These are phyloP conservation scores for Tachina lurida DNA, from an alignment of 2,888 invertebrate species.

Conservation along the genomic window DNA sequence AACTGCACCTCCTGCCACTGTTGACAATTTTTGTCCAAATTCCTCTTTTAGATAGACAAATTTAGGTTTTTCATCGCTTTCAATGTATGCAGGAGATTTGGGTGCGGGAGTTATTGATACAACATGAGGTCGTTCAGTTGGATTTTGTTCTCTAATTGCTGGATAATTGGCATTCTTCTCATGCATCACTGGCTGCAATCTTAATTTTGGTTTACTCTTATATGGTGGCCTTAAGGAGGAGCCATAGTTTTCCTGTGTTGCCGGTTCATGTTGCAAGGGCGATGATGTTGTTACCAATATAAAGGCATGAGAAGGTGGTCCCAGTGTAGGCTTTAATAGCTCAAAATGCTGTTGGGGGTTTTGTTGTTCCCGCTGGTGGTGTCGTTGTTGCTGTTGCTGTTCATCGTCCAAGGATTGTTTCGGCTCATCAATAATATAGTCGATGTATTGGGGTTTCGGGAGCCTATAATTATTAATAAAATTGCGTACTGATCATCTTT, in stretches of 20 bases:
- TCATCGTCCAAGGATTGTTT: slow-evolving; percentile 80
- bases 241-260: slow-evolving; percentile 72
- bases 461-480: slow-evolving; percentile 51
- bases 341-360: slow-evolving; percentile 24
- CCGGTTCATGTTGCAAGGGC: slow-evolving; percentile 69
- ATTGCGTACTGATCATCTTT: not conserved
- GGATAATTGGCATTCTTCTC: slow-evolving; percentile 68
- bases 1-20: slow-evolving; percentile 68
- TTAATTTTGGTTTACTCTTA: slow-evolving; percentile 78
- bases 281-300: slow-evolving; percentile 78
- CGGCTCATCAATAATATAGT: slow-evolving; percentile 80
- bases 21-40: slow-evolving; percentile 68
- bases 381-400: slow-evolving; percentile 65
- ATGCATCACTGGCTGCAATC: slow-evolving; percentile 76
- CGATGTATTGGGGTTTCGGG: slow-evolving; percentile 76
- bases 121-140: slow-evolving; percentile 57
- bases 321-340: slow-evolving; percentile 55
- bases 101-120: slow-evolving; percentile 48
- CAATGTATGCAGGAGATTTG: slow-evolving; percentile 54
- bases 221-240: slow-evolving; percentile 77
- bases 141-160: slow-evolving; percentile 64
- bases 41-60: slow-evolving; percentile 66
- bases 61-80: slow-evolving; percentile 54
- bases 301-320: slow-evolving; percentile 74
- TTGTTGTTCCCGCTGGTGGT: not conserved